Evolutionary conservation across 2,797 vertebrate species (phyloP), one percentile per base, ranked within the genome.

Genomic region (Brotogeris chrysoptera): DNA sequence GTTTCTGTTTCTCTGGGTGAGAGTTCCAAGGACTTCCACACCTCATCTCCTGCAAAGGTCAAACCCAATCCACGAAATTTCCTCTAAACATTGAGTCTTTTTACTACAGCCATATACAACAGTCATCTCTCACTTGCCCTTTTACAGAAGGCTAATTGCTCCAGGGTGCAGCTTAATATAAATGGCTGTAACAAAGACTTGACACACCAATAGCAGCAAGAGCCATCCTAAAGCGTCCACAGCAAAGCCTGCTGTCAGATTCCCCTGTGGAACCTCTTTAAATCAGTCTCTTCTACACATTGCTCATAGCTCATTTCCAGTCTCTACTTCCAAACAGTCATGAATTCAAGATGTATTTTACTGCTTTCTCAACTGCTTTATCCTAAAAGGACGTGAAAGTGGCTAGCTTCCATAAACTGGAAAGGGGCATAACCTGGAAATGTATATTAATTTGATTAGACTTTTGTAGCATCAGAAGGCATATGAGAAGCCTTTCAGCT

Each of bases 11-110:
- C 81, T 81, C 89, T 55, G 34, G 30, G 15, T 80, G 41, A 85
- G 60, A 81, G 34, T 76, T 86, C 69, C 86, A 93, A 96, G 77
- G 81, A 93, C 49, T 92, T 95, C 68, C 80, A 92, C 76, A 94
- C 43, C 20, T 90, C 61, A 70, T 92, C 92, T 96, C 68, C 88
- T 93, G 34, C 38, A 88, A 68, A 95, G 92, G 79, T 88, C 79
- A 93, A 91, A 92, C 44, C 32, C 64, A 76, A 77, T 25, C 76
- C 63, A 63, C 39, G 49, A 80, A 11, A 61, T 86, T 77, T 66
- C 47, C 61, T 76, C 72, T 76, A 69, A 78, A 80, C 15, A 12
- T 4, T 16, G 6, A 38, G 18, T 28, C 32, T 66, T 68, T 83
- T 81, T 41, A 79, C 43, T 63, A 34, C 60, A 92, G 61, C 50